Conservation (phyloP, 1,140 invertebrate species). For the Trichomalopsis sarcophagae region DNA sequence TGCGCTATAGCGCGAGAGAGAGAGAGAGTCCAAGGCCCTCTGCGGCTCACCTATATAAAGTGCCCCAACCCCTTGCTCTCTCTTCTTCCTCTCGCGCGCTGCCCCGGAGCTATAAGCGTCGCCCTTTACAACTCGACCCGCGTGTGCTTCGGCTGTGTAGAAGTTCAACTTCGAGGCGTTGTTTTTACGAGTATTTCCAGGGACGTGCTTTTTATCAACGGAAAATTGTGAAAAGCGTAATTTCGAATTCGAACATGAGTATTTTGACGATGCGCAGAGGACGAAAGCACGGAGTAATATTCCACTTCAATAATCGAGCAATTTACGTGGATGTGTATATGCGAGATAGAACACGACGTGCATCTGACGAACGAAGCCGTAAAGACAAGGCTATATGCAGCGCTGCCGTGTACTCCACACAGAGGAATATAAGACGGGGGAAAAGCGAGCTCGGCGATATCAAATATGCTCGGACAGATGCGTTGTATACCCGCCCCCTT, state of each 20-base stretch:
- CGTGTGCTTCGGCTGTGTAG: constrained; percentile 35
- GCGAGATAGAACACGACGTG: too few relatives aligned
- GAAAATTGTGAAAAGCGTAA: too few relatives aligned
- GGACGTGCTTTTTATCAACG: too few relatives aligned
- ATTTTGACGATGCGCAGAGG: too few relatives aligned
- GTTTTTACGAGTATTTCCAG: too few relatives aligned
- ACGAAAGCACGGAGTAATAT: too few relatives aligned
- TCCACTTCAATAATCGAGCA: too few relatives aligned
- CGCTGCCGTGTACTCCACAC: too few relatives aligned
- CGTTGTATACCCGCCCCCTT: constrained; percentile 64
- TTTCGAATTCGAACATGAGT: too few relatives aligned
- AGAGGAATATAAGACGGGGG: constrained; percentile 24
- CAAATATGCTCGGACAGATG: constrained; percentile 74
- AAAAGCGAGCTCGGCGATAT: constrained; percentile 60
- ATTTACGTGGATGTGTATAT: too few relatives aligned
- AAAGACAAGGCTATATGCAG: too few relatives aligned
- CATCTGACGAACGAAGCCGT: not conserved
- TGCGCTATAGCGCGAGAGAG: not conserved
- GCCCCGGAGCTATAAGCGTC: constrained; percentile 43
- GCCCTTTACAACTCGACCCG: constrained; percentile 38
- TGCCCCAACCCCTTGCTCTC: constrained; percentile 11
- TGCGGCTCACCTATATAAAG: constrained; percentile 50
- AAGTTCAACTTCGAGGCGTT: constrained; percentile 50
- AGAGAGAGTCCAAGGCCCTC: constrained; percentile 32
- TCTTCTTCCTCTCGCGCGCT: not conserved